Base-by-base conservation (phyloP, 2,888 invertebrate species). In the Watsonalla binaria region DNA sequence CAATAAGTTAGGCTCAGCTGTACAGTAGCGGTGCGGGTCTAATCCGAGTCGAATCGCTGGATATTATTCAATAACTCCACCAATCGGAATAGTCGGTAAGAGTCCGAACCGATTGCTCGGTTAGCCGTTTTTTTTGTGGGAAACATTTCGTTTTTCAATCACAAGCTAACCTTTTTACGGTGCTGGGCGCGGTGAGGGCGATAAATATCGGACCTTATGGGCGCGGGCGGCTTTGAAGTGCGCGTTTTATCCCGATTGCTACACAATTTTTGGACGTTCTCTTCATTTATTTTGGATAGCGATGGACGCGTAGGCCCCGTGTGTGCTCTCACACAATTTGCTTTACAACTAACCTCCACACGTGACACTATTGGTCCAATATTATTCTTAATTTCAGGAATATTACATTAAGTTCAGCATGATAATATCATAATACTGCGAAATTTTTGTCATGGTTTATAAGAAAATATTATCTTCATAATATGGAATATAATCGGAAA, bases 151-250 rank as follows among this genome's bases (percentile, higher is more conserved):
- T 85, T 85, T 83, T 86, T 86, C 86, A 86, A 86, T 88, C 86
- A 82, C 76, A 72, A 73, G 76, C 66, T 74, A 76, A 80, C 75
- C 80, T 82, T 84, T 86, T 84, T 83, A 83, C 81, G 76, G 77
- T 69, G 76, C 68, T 68, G 70, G 75, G 76, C 76, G 77, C 74
- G 72, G 67, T 72, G 70, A 69, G 59, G 69, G 76, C 77, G 84
- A 90, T 90, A 90, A 90, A 90, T 83, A 84, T 81, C 72, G 79
- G 66, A 87, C 74, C 78, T 88, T 90, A 90, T 76, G 84, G 81
- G 73, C 73, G 84, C 90, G 90, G 90, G 58, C 71, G 65, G 77
- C 86, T 88, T 88, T 88, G 85, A 87, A 70, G 71, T 66, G 72
- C 67, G 63, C 72, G 70, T 68, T 77, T 78, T 78, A 78, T 75